Percentiles rank a stretch among this genome's conserved stretches.
phyloP scores from a whole-genome alignment of 2,797 vertebrate species.

The Halcyon leucocephala region DNA sequence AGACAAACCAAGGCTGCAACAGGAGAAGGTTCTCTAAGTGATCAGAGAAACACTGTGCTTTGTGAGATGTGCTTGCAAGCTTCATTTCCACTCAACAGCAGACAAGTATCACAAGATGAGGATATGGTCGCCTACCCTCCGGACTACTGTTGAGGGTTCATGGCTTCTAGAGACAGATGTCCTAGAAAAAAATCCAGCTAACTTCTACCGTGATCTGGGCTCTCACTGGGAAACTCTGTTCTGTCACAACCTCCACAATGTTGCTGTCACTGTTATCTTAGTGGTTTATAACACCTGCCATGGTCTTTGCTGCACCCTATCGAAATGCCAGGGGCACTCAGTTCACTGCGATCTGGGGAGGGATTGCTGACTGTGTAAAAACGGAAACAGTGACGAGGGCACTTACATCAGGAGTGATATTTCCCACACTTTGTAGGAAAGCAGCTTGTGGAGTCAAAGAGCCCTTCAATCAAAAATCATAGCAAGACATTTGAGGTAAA shows the following conservation, averaged over 20 bases:
- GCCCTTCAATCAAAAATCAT: not conserved
- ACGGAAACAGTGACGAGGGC: not conserved
- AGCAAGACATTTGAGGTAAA: not conserved
- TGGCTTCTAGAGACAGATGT: not conserved
- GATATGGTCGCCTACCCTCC: not conserved
- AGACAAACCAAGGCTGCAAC: not conserved
- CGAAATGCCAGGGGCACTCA: not conserved
- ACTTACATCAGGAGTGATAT: not conserved
- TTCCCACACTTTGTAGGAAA: not conserved
- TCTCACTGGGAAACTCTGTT: not conserved
- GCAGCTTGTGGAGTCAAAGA: slow-evolving; percentile 5
- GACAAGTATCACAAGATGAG: not conserved
- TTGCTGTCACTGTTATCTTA: not conserved
- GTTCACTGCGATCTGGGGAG: not conserved
- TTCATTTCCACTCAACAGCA: not conserved
- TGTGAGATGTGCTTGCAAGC: not conserved
- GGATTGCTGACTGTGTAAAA: not conserved
- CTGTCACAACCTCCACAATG: not conserved
- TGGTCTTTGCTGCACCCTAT: not conserved
- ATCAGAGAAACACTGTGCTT: not conserved
- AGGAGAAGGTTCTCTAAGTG: not conserved
- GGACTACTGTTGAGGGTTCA: not conserved
- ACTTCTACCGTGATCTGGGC: not conserved
- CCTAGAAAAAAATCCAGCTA: not conserved
- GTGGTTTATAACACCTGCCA: not conserved